Base-by-base conservation (phyloP, 2,888 invertebrate species). In the Polylopha cassiicola region DNA sequence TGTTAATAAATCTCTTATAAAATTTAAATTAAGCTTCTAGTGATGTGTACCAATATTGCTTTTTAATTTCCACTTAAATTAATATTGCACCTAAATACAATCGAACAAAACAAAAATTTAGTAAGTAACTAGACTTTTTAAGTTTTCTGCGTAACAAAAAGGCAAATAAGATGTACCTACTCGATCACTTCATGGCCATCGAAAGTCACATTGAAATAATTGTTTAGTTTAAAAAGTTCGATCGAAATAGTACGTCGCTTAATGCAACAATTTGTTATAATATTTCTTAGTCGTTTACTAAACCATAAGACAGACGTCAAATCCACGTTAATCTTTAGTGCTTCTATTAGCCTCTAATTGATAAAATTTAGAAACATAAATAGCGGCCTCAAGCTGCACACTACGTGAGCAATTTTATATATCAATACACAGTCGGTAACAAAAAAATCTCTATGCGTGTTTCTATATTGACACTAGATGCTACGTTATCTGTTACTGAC, bases 1-100 rank as follows among this genome's bases (percentile, higher is more conserved):
- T 31, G 7, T 23, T 37, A 14, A 11, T 34, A 46, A 44, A 33
- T 31, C 24, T 39, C 29, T 37, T 39, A 39, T 16, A 39, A 24
- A 33, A 34, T 24, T 28, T 27, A 37, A 38, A 34, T 24, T 38
- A 31, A 22, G 16, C 18, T 24, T 11, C 63, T 69, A 72, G 57
- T 76, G 78, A 79, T 79, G 77, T 80, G 78, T 78, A 53, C 50
- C 44, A 53, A 57, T 80, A 81, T 81, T 81, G 81, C 80, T 81
- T 79, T 51, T 58, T 47, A 60, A 58, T 71, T 68, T 61, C 48
- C 50, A 50, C 61, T 69, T 51, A 76, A 79, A 72, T 69, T 75
- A 78, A 73, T 79, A 79, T 79, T 79, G 79, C 79, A 79, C 77
- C 63, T 64, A 71, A 58, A 56, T 55, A 51, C 51, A 56, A 30